Evolutionary conservation across 2,888 invertebrate genomes (phyloP), one percentile per base, ranked within the genome.

Genomic region (Lasioglossum morio): DNA sequence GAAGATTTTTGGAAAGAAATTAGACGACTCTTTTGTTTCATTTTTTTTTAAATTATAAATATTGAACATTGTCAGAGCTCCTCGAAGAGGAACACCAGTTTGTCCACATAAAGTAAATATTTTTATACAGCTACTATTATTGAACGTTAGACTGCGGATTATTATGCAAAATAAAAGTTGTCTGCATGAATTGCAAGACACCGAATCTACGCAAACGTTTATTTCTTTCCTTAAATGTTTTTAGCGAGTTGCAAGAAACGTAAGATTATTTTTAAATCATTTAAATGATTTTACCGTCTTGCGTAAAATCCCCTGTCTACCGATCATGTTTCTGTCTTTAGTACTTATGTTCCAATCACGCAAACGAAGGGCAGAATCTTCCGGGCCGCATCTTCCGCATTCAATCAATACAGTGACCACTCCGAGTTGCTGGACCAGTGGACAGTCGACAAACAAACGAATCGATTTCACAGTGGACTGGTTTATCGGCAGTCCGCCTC

Each of bases 371-470:
- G 70, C n/a, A n/a, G 12, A 23, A 40, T 70, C 70, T 70, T 40
- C 40, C 4, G 40, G 27, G 34, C 72, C 46, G 53, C 34, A 34
- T 76, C 75, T 79, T 83, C 48, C 77, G 69, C 60, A 40, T 74
- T 70, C 53, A 77, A 70, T 77, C 85, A 14, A 85, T 78, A 85
- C 46, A 23, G 34, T 70, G 48, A 53, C 76, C 72, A 80, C 57
- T 85, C 63, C 53, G 77, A 73, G 60, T 77, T 78, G 69, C 85
- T 80, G 85, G 76, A 79, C 85, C 76, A 79, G 48, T 77, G 85
- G 85, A 77, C 48, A 48, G 69, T 84, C 77, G 60, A 73, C 85
- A 80, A 85, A 85, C 85, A 85, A 80, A 85, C 75, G 79, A 85
- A 79, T 79, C 79, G 85, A 85, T 80, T 85, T 76, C 85, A 79